Conservation (phyloP, 2,888 invertebrate genomes). For the Volucella zonaria region DNA sequence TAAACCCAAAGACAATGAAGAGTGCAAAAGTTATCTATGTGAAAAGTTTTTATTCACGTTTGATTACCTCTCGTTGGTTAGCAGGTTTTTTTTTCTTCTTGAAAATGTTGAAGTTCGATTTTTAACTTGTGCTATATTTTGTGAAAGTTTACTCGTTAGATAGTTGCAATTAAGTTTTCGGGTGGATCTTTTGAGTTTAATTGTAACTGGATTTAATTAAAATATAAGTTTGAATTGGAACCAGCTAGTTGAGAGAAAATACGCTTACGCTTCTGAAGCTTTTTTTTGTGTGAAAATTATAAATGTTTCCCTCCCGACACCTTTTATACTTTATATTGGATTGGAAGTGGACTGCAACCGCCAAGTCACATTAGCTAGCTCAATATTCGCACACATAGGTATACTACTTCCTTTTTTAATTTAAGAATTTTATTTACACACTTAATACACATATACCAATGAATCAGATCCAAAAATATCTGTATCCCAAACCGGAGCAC, state of each 20-base stretch:
- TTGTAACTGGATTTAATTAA: conserved; percentile 18
- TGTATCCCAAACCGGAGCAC: too few species aligned
- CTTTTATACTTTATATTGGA: too few species aligned
- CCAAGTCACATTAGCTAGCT: too few species aligned
- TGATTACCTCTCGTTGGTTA: conserved; percentile 57
- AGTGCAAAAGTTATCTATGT: conserved; percentile 39
- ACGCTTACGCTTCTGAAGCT: not conserved
- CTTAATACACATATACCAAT: too few species aligned
- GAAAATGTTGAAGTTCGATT: conserved; percentile 26
- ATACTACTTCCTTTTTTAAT: too few species aligned
- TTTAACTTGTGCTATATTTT: conserved; percentile 13
- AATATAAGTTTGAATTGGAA: not conserved
- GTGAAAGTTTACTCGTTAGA: not conserved
- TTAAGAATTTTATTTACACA: too few species aligned
- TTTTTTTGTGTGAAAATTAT: too few species aligned
- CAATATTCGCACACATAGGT: too few species aligned
- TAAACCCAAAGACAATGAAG: conserved; percentile 56
- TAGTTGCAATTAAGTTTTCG: not conserved
- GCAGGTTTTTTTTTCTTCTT: conserved; percentile 12
- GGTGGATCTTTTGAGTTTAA: conserved; percentile 11
- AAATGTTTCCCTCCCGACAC: too few species aligned
- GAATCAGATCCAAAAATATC: too few species aligned
- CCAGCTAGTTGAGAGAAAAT: not conserved
- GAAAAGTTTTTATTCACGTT: conserved; percentile 51
- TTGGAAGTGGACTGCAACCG: too few species aligned